Evolutionary conservation across 2,797 vertebrate species (phyloP).

Genomic region (Ctenopoma kingsleyae): DNA sequence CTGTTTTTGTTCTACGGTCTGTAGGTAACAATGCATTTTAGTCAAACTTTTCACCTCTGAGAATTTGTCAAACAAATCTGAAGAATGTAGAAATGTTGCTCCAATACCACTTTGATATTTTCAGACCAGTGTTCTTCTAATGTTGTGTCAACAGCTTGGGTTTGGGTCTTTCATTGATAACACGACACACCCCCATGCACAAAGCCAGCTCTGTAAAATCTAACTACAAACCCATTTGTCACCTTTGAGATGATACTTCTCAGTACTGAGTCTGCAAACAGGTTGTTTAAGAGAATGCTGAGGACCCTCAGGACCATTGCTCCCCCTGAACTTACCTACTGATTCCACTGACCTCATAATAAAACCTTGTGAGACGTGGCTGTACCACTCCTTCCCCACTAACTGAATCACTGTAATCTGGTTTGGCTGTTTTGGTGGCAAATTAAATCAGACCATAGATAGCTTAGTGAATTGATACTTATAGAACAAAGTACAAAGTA

Average conservation of each 20-base stretch:
- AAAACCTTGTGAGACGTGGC: not conserved
- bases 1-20: too few relatives aligned
- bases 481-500: slow-evolving; percentile 2
- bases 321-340: slow-evolving; percentile 13
- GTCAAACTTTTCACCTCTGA: too few relatives aligned
- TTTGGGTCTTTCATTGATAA: not conserved
- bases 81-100: not conserved
- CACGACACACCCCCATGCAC: not conserved
- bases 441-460: slow-evolving; percentile 13
- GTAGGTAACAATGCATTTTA: too few relatives aligned
- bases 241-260: not conserved
- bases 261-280: not conserved
- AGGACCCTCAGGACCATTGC: not conserved
- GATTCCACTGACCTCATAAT: slow-evolving; percentile 16
- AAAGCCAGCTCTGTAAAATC: not conserved
- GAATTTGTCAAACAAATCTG: too few relatives aligned
- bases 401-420: slow-evolving; percentile 32
- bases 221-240: not conserved
- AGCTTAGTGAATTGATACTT: not conserved
- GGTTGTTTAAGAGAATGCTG: not conserved
- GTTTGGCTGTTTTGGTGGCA: slow-evolving; percentile 24
- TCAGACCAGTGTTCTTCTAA: not conserved
- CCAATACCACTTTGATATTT: not conserved
- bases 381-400: slow-evolving; percentile 7
- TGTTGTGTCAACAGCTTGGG: not conserved